Base-by-base conservation (phyloP, 2,113 vertebrate species). In the Plecotus auritus region DNA sequence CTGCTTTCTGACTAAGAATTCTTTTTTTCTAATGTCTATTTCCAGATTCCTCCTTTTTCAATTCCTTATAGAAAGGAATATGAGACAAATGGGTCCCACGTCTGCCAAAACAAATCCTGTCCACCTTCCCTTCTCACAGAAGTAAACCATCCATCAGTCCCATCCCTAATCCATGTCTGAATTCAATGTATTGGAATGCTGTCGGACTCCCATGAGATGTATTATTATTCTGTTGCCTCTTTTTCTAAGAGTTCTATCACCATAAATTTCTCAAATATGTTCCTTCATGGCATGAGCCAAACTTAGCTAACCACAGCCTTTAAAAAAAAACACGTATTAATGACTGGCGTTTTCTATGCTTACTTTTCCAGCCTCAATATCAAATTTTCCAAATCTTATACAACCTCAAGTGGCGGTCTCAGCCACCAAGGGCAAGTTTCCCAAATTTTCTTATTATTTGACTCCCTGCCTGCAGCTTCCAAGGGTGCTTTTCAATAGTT, bases 91-190 rank as follows among this genome's bases (percentile, higher is more conserved):
- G 86, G 66, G 45, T 70, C 94, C 59, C n/a, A 49, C 23, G 45
- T 67, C 45, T 94, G 77, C 69, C 67, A 45, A 42, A 94, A 85
- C 23, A 95, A 95, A 93, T 92, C 77, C 91, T 95, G 42, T 40
- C 85, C 6, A 54, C 66, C n/a, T 59, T 76, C 40, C 23, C 51
- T 76, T 85, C 66, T 51, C 56, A 47, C 11, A 66, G 45, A 85
- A 88, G 78, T 56, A 72, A 92, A 66, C 86, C 73, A 95, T 82
- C 51, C 92, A 91, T 94, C 92, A 88, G 54, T 49, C 61, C n/a
- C 64, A 86, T 40, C 66, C 61, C 16, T 90, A 94, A 93, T 91
- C 87, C 78, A 77, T 70, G 74, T 70, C 78, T 82, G 67, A 97
- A 72, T 47, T 67, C 67, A 51, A 1, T 73, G 78, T 77, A 61